Percentiles rank a stretch among this genome's conserved stretches.
These are phyloP conservation scores for Drosophila kambysellisi DNA, from an alignment of 2,888 invertebrate species.

Conservation along the genomic window DNA sequence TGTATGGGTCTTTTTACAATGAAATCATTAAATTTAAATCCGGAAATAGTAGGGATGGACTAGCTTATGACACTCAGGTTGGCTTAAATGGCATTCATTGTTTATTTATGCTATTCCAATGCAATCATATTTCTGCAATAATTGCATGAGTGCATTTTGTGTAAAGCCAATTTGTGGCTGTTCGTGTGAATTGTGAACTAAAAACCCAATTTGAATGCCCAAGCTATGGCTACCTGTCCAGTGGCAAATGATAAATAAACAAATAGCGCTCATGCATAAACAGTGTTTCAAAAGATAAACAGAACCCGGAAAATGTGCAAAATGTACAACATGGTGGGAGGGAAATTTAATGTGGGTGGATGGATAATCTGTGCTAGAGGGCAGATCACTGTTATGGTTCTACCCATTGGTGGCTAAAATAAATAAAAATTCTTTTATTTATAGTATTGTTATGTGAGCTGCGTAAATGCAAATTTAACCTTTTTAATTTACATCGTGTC, in stretches of 20 bases:
- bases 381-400: background rate
- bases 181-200: slow-evolving; percentile 36
- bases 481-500: slow-evolving; percentile 1
- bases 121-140: slow-evolving; percentile 2
- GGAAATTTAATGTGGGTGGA: slow-evolving; percentile 19
- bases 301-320: slow-evolving; percentile 29
- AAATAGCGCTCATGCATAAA: slow-evolving; percentile 16
- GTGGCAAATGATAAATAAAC: slow-evolving; percentile 56
- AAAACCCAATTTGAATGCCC: slow-evolving; percentile 25
- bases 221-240: slow-evolving; percentile 12
- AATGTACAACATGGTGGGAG: slow-evolving; percentile 1
- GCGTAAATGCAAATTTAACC: slow-evolving; percentile 18
- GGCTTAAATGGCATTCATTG: background rate
- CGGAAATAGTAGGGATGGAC: background rate
- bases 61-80: background rate
- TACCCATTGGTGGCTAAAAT: slow-evolving; percentile 1
- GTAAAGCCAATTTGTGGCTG: slow-evolving; percentile 15
- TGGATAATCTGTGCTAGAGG: background rate
- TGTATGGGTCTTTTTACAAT: background rate
- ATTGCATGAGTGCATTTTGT: slow-evolving; percentile 7
- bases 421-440: slow-evolving; percentile 12
- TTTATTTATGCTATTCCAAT: background rate
- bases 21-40: background rate
- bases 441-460: slow-evolving; percentile 38
- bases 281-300: slow-evolving; percentile 15